Base-by-base conservation (phyloP, 2,797 vertebrate genomes). In the Phaenicophaeus curvirostris region DNA sequence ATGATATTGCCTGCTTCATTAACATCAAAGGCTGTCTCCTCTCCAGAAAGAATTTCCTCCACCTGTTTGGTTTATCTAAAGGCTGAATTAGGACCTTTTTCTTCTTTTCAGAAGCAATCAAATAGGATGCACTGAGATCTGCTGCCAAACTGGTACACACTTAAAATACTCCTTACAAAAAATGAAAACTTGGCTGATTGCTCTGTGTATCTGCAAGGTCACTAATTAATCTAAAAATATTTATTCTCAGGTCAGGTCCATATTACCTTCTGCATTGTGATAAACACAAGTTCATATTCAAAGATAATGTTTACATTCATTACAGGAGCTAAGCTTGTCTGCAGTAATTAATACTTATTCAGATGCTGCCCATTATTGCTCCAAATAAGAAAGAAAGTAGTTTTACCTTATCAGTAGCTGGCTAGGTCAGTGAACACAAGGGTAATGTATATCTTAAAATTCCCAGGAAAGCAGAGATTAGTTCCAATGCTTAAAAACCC, bases 221-320 rank as follows among this genome's bases (percentile, higher is more conserved):
- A 42, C 42, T 83, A 85, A 88, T 80, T 78, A 94, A 96, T 94
- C 84, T 87, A 95, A 94, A 96, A 84, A 91, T 85, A 94, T 79
- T 69, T 87, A 46, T 87, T 91, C 76, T 89, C 89, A 55, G 69
- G 42, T 92, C 90, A 92, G 66, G 76, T 79, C 42, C 8, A 1
- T 72, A 61, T 90, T 94, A 75, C 75, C 90, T 84, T 84, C 51
- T 86, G 65, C 72, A 79, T 95, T 31, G 9, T 72, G 59, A 96
- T 91, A 96, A 96, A 96, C 93, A 62, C 66, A 69, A 81, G 90
- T 96, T 95, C 94, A 91, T 87, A 88, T 92, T 93, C 79, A 95
- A 97, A 97, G 74, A 59, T 61, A 80, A 89, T 72, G 79, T 93
- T 96, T 96, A 82, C 79, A 96, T 94, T 94, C 72, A 96, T 92